Evolutionary conservation across 2,888 invertebrate genomes (phyloP).

Genomic region (Cerastis rubricosa): DNA sequence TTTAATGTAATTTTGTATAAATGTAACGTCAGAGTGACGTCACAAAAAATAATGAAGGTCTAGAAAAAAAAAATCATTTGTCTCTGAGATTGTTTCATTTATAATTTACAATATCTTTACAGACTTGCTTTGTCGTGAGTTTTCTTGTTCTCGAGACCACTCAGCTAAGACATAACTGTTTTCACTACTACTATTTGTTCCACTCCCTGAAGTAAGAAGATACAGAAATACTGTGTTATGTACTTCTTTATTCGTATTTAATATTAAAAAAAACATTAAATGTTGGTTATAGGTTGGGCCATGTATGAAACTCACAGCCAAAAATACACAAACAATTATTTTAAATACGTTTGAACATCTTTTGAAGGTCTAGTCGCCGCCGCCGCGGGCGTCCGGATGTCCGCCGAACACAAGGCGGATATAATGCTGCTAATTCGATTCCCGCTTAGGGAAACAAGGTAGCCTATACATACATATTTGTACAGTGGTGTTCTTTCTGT

Average conservation of each 20-base stretch:
- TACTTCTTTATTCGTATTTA: constrained; percentile 11
- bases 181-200: constrained; percentile 16
- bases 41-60: constrained; percentile 54
- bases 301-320: constrained; percentile 5
- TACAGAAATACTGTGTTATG: neutral
- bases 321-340: constrained; percentile 16
- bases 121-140: constrained; percentile 40
- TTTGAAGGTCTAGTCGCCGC: constrained; percentile 30
- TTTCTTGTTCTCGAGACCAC: constrained; percentile 33
- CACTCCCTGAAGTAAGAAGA: neutral
- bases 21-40: constrained; percentile 21
- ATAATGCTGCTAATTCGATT: constrained; percentile 35
- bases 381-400: constrained; percentile 28
- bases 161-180: constrained; percentile 40
- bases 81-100: constrained; percentile 49
- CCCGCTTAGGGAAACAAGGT: constrained; percentile 4
- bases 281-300: neutral
- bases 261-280: neutral
- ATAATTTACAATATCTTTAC: constrained; percentile 54
- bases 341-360: constrained; percentile 19
- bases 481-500: neutral
- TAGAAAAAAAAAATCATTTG: constrained; percentile 39
- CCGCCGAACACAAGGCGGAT: constrained; percentile 34
- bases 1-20: constrained; percentile 41
- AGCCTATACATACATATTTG: constrained; percentile 17